Base-by-base conservation (phyloP, 2,113 vertebrate genomes). In the Ochotona curzoniae region DNA sequence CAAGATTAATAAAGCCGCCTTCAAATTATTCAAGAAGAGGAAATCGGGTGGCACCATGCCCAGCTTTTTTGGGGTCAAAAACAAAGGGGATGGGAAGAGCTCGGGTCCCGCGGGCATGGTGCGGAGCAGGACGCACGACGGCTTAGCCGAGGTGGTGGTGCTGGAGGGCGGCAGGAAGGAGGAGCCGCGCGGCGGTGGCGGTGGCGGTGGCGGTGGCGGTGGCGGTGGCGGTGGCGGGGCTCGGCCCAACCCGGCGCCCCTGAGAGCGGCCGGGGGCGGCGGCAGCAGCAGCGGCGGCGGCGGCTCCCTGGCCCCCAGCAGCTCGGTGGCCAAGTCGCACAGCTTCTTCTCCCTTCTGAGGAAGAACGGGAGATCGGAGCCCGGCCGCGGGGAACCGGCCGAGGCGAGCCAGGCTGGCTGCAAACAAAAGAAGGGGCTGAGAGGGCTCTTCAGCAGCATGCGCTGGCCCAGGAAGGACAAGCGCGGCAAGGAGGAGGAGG, bases 11-110 rank as follows among this genome's bases (percentile, higher is more conserved):
- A 99, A 99, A 97, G 99, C 99, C 30, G 99, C 99, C 86, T 99
- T 99, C 98, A 99, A 99, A 97, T 98, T 99, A 93, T 99, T 99
- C 96, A 98, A 98, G 97, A 99, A 99, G 97, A 98, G 99, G 97
- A 99, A 98, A 95, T 98, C 99, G 91, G 98, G 99, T 64, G 98
- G 99, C 97, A 98, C 98, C 94, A 98, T 99, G 98, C 98, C 99
- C 80, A 98, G 98, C 98, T 99, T 99, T 96, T 99, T 99, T 96
- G 99, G 99, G 95, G 98, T 99, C 92, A 98, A 98, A 95, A 98
- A 98, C 98, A 99, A 99, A 98, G 98, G 98, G 80, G 99, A 99
- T 25, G 98, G 98, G 95, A 98, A 98, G 14, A 97, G 97, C 93
- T 94, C 97, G 82, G 96, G 97, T 85, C 98, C 99, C 95, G 96